A percentile compares a stretch with the other conserved stretches of the same genome.
Evolutionary conservation across 1,140 invertebrate genomes (phyloP).

Genomic region (Apis dorsata): DNA sequence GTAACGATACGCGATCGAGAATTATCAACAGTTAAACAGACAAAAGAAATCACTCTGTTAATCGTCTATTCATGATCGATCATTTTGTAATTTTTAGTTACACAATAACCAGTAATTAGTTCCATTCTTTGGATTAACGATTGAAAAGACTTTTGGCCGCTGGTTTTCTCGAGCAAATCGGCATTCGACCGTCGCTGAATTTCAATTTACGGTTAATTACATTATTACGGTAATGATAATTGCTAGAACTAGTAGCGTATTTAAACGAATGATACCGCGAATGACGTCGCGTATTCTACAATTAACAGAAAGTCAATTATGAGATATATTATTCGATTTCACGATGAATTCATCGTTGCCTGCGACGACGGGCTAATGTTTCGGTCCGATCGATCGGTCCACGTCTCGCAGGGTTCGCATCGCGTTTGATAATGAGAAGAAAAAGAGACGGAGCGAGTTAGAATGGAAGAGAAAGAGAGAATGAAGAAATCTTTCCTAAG

Average conservation of each 20-base stretch:
- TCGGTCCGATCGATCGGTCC: slow-evolving; percentile 31
- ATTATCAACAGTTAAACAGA: not conserved
- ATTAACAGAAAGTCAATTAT: slow-evolving; percentile 74
- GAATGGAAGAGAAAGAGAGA: not conserved
- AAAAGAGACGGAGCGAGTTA: slow-evolving; percentile 27
- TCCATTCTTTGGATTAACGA: not conserved
- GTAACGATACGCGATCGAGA: slow-evolving; percentile 31
- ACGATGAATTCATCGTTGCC: slow-evolving; percentile 37
- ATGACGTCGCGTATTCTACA: slow-evolving; percentile 51
- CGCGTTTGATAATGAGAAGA: slow-evolving; percentile 15
- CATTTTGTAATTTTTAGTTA: not conserved
- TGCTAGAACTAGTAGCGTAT: slow-evolving; percentile 53
- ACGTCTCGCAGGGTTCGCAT: slow-evolving; percentile 32
- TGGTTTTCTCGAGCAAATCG: not conserved
- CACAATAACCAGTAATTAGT: not conserved
- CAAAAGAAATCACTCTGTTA: not conserved
- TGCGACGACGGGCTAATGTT: not conserved
- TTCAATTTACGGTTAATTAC: slow-evolving; percentile 36
- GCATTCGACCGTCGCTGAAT: slow-evolving; percentile 17
- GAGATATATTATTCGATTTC: slow-evolving; percentile 56
- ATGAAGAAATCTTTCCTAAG: slow-evolving; percentile 40
- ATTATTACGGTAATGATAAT: slow-evolving; percentile 37
- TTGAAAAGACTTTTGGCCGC: too few relatives aligned
- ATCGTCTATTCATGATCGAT: not conserved
- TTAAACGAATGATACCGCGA: slow-evolving; percentile 51